Evolutionary conservation across 2,888 invertebrate genomes (phyloP).

Genomic region (Craniophora ligustri): DNA sequence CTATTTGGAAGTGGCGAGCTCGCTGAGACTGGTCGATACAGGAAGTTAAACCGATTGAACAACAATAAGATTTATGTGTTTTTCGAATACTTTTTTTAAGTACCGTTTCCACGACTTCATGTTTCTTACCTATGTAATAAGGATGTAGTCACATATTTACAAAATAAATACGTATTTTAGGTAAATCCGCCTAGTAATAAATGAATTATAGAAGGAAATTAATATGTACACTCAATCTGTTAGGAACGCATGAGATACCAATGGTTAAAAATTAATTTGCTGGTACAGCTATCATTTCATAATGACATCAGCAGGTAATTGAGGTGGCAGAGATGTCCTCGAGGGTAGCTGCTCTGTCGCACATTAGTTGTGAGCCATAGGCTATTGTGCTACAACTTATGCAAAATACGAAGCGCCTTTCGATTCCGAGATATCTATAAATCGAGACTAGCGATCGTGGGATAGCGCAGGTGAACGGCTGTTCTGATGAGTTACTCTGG

Average conservation of each 20-base stretch:
- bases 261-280: constrained; percentile 34
- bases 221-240: constrained; percentile 39
- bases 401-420: constrained; percentile 86
- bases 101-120: constrained; percentile 42
- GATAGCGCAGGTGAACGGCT: constrained; percentile 82
- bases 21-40: constrained; percentile 80
- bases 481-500: constrained; percentile 79
- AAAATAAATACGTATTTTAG: constrained; percentile 34
- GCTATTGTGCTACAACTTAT: constrained; percentile 80
- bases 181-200: constrained; percentile 11
- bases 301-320: constrained; percentile 12
- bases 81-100: constrained; percentile 75
- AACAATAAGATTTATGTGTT: constrained; percentile 85
- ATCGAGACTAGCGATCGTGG: constrained; percentile 83
- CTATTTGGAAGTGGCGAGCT: constrained; percentile 82
- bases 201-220: no score
- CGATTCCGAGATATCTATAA: constrained; percentile 84
- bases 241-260: constrained; percentile 27
- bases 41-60: constrained; percentile 84
- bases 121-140: constrained; percentile 31
- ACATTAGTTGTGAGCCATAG: constrained; percentile 71
- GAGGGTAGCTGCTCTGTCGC: constrained; percentile 53
- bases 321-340: constrained; percentile 27
- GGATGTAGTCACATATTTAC: constrained; percentile 23
- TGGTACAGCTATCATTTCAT: constrained; percentile 15